These are phyloP conservation scores for Solen grandis DNA, from an alignment of 1,140 invertebrate genomes.

Conservation along the genomic window DNA sequence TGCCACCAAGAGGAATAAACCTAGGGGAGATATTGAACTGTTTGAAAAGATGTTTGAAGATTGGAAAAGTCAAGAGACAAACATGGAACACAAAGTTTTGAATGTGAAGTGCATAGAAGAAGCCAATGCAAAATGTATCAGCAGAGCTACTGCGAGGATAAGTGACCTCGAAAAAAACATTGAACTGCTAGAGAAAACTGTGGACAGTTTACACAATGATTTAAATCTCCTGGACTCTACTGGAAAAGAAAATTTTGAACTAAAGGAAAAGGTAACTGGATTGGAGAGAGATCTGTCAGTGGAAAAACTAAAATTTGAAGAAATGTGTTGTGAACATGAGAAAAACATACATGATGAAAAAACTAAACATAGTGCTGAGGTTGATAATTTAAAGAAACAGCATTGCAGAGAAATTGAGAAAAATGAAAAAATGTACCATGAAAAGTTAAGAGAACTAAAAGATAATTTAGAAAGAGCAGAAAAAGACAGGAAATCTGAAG, in stretches of 20 bases:
- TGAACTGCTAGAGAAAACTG: slow-evolving; percentile 14
- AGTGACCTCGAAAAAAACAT: slow-evolving; percentile 28
- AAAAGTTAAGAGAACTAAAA: background rate
- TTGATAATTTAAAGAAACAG: slow-evolving; percentile 5
- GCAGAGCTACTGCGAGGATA: background rate
- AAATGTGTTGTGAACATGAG: background rate
- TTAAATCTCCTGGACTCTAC: slow-evolving; percentile 10
- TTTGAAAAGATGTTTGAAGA: slow-evolving; percentile 31
- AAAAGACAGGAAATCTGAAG: slow-evolving; percentile 22
- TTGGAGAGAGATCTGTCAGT: background rate
- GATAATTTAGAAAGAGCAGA: slow-evolving; percentile 20
- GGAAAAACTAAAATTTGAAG: background rate
- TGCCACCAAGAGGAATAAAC: no score
- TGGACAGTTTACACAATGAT: slow-evolving; percentile 38
- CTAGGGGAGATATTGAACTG: slow-evolving; percentile 28
- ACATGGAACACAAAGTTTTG: background rate
- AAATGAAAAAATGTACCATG: slow-evolving; percentile 14
- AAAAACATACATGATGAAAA: background rate
- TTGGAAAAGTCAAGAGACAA: slow-evolving; percentile 19
- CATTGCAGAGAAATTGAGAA: slow-evolving; percentile 22
- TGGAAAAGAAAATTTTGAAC: slow-evolving; percentile 26
- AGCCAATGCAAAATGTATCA: slow-evolving; percentile 12
- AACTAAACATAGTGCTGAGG: background rate
- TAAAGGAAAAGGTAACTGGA: background rate
- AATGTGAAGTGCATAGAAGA: background rate